A percentile compares a stretch with the other conserved stretches of the same genome.
phyloP scores from a whole-genome alignment of 2,797 vertebrate genomes.

The Setipinna tenuifilis region DNA sequence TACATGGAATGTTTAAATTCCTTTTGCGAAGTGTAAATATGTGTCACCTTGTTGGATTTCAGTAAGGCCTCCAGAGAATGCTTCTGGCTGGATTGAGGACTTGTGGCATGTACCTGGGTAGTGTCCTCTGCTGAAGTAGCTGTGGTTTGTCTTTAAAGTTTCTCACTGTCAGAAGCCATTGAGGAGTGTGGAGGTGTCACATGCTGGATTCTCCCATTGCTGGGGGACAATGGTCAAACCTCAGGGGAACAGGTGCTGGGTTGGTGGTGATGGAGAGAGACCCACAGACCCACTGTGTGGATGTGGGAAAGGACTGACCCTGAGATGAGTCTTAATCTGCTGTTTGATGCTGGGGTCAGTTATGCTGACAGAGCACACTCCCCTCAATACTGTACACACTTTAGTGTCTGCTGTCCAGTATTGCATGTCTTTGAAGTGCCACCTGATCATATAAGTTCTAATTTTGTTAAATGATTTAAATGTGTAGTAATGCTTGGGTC shows the following conservation, averaged over 20 bases:
- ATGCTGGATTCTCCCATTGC: conserved; percentile 54
- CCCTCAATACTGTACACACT: conserved; percentile 20
- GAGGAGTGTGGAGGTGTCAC: conserved; percentile 23
- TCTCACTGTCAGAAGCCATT: too few relatives aligned
- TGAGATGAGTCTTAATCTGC: conserved; percentile 34
- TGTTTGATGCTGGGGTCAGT: conserved; percentile 11
- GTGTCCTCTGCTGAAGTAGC: too few relatives aligned
- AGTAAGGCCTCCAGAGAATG: conserved; percentile 63
- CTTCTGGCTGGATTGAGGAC: conserved; percentile 28
- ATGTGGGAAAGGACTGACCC: conserved; percentile 29
- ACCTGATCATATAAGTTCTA: too few relatives aligned
- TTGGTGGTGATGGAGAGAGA: conserved; percentile 41
- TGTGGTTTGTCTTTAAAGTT: too few relatives aligned
- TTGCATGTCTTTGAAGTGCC: too few relatives aligned
- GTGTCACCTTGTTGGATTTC: conserved; percentile 39
- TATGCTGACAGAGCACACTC: conserved; percentile 46
- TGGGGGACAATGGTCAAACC: conserved; percentile 45
- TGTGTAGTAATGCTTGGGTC: too few relatives aligned
- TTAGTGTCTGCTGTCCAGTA: background rate
- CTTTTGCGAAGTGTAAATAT: too few relatives aligned
- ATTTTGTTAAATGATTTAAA: too few relatives aligned
- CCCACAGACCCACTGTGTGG: conserved; percentile 14
- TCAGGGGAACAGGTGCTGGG: conserved; percentile 52
- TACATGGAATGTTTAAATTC: too few relatives aligned
- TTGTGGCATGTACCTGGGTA: conserved; percentile 1